Evolutionary conservation across 37 sponge, comb jelly and placozoan species (phyloP).

Genomic region (Agelas oroides): DNA sequence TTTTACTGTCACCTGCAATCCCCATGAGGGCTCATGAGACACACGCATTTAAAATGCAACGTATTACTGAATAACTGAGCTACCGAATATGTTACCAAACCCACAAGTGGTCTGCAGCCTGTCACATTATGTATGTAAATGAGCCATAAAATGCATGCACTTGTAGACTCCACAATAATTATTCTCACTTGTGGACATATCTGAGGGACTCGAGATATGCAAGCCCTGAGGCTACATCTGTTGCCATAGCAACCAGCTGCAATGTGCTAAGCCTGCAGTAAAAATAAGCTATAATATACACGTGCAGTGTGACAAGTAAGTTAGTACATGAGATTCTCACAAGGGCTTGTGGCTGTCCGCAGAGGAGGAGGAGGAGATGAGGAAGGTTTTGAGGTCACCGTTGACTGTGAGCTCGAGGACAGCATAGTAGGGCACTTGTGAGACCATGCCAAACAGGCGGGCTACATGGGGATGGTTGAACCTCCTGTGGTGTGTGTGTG

Average conservation of each 20-base stretch:
- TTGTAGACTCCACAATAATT: background rate
- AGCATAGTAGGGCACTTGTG: constrained; percentile 71
- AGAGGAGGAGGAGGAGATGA: constrained; percentile 33
- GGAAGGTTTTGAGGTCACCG: constrained; percentile 88
- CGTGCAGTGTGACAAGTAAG: too few species aligned
- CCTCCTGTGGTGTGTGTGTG: constrained; percentile 16
- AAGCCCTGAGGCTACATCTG: constrained; percentile 75
- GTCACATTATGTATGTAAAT: too few species aligned
- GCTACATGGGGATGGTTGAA: constrained; percentile 73
- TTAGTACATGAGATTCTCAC: background rate
- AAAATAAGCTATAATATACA: background rate
- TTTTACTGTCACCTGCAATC: too few species aligned
- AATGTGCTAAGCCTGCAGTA: constrained; percentile 22
- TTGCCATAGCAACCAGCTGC: constrained; percentile 64
- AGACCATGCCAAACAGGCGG: constrained; percentile 79
- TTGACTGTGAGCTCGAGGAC: constrained; percentile 81
- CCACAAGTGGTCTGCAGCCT: too few species aligned
- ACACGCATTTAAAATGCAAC: too few species aligned
- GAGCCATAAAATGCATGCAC: too few species aligned
- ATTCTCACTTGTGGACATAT: constrained; percentile 49
- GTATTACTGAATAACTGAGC: too few species aligned
- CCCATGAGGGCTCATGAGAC: too few species aligned
- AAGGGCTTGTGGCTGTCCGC: background rate
- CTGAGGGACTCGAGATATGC: constrained; percentile 63
- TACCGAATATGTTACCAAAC: too few species aligned